Conservation (phyloP, 2,888 invertebrate species). For the Sinhomidia bicolor region DNA sequence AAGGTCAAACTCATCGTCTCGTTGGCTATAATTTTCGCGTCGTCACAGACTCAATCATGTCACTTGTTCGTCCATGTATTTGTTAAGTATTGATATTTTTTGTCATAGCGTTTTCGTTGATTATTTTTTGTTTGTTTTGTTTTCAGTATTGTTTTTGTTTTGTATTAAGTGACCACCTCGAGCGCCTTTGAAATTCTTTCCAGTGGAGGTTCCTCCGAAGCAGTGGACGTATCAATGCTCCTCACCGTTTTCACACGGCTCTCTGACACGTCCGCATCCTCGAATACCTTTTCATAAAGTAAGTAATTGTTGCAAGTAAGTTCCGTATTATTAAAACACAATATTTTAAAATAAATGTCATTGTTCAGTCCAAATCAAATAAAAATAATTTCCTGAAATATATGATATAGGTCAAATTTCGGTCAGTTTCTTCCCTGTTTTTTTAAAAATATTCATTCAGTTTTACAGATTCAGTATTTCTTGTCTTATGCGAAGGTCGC, state of each 20-base stretch:
- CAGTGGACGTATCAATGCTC: slow-evolving; percentile 77
- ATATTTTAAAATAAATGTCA: slow-evolving; percentile 4
- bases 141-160: slow-evolving; percentile 57
- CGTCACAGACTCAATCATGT: slow-evolving; percentile 55
- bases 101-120: slow-evolving; percentile 58
- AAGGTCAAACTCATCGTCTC: slow-evolving; percentile 72
- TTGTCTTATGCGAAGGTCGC: slow-evolving; percentile 11
- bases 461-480: background rate
- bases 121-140: slow-evolving; percentile 55
- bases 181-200: slow-evolving; percentile 80
- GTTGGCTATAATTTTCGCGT: slow-evolving; percentile 36
- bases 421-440: slow-evolving; percentile 9
- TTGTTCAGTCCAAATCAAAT: slow-evolving; percentile 13
- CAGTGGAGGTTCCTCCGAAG: slow-evolving; percentile 77
- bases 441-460: no score
- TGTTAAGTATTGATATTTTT: slow-evolving; percentile 38
- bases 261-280: slow-evolving; percentile 78
- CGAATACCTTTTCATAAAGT: slow-evolving; percentile 75
- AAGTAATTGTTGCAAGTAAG: slow-evolving; percentile 36
- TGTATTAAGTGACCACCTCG: slow-evolving; percentile 78
- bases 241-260: slow-evolving; percentile 77
- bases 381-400: background rate
- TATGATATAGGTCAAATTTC: slow-evolving; percentile 5
- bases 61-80: slow-evolving; percentile 44
- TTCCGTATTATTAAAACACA: slow-evolving; percentile 17